phyloP scores from a whole-genome alignment of 2,113 vertebrate species.

The Ranitomeya variabilis region DNA sequence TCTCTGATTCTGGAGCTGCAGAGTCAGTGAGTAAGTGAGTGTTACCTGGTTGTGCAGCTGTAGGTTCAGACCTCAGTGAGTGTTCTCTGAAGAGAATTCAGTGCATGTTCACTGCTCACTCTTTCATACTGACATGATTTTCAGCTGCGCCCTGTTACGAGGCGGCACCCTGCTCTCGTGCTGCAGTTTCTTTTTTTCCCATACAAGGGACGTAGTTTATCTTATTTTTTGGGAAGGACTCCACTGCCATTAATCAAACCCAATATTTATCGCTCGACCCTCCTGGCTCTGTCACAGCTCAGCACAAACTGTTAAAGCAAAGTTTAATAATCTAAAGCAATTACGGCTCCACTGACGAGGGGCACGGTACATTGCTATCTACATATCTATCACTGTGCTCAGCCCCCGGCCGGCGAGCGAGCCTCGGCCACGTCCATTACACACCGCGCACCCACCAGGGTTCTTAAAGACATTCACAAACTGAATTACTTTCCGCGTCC shows the following conservation, averaged over 20 bases:
- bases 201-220: background rate
- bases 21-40: too few species aligned
- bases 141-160: background rate
- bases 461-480: constrained; percentile 33
- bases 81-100: too few species aligned
- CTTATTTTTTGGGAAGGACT: constrained; percentile 20
- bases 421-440: background rate
- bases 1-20: too few species aligned
- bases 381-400: background rate
- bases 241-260: constrained; percentile 18
- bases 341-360: constrained; percentile 24
- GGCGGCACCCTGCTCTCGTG: too few species aligned
- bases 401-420: constrained; percentile 2
- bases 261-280: constrained; percentile 1
- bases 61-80: too few species aligned
- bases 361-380: background rate
- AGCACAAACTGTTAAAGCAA: constrained; percentile 49
- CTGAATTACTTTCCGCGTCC: constrained; percentile 22
- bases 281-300: constrained; percentile 25
- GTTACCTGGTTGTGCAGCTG: too few species aligned
- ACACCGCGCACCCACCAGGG: background rate
- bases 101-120: too few species aligned
- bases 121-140: too few species aligned
- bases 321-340: constrained; percentile 36
- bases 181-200: background rate